These are phyloP conservation scores for Hedya salicella DNA, from an alignment of 2,888 invertebrate species.

Conservation along the genomic window DNA sequence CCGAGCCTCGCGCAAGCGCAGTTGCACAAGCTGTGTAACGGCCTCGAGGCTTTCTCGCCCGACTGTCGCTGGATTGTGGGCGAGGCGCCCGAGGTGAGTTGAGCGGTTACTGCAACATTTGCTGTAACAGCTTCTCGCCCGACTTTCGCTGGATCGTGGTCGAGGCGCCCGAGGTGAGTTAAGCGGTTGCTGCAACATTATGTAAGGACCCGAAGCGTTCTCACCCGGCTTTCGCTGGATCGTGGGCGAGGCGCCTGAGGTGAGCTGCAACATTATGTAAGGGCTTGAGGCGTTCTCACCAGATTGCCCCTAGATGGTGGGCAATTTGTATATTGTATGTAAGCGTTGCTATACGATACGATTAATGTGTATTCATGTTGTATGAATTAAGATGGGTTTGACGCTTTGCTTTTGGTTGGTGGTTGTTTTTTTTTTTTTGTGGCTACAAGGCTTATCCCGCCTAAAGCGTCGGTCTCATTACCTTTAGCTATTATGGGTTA, in stretches of 20 bases:
- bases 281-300: conserved; percentile 97
- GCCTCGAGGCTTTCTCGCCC: conserved; percentile 97
- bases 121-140: conserved; percentile 97
- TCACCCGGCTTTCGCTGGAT: conserved; percentile 99
- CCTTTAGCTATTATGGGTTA: too few species aligned
- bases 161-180: conserved; percentile 92
- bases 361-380: too few species aligned
- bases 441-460: too few species aligned
- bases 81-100: conserved; percentile 92
- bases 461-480: too few species aligned
- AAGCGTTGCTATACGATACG: too few species aligned
- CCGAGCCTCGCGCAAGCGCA: conserved; percentile 91
- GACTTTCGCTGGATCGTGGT: conserved; percentile 98
- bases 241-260: conserved; percentile 97
- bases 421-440: too few species aligned
- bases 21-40: conserved; percentile 93
- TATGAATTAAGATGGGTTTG: too few species aligned
- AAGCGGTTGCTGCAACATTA: too few species aligned
- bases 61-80: conserved; percentile 98
- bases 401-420: too few species aligned
- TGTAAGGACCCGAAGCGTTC: conserved; percentile 96
- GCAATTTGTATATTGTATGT: too few species aligned
- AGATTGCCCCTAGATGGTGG: conserved; percentile 98
- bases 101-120: too few species aligned
- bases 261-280: conserved; percentile 87